Base-by-base conservation (phyloP, 2,888 invertebrate genomes). In the Acrocyrtus sp. region DNA sequence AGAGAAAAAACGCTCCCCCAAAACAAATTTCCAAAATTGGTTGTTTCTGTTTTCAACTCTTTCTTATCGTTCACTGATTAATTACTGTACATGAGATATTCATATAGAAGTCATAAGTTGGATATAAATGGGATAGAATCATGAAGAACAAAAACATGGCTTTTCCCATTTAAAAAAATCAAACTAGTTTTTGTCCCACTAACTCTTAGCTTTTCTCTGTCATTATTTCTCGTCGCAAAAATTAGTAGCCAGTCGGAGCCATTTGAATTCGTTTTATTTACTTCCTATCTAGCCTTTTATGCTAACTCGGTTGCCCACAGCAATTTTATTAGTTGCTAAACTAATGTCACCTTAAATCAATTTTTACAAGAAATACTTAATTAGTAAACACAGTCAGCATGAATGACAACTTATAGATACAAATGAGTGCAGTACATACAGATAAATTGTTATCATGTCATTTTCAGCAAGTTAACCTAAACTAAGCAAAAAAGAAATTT, bases 321-420 rank as follows among this genome's bases (percentile, higher is more conserved):
- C n/a, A n/a, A n/a, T n/a, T n/a, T n/a, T n/a, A n/a, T n/a, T n/a
- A n/a, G n/a, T n/a, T n/a, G n/a, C n/a, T n/a, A n/a, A n/a, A n/a
- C n/a, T n/a, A n/a, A n/a, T n/a, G n/a, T n/a, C n/a, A n/a, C n/a
- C n/a, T 22, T 22, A 34, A 34, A 5, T 21, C 8, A 50, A 50
- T 50, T 50, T 50, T 19, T 48, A 15, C 27, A 51, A 26, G 27
- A 24, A 10, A 22, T n/a, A 41, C 43, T 58, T 34, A 50, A 50
- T 27, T 62, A 54, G 27, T 63, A 63, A 63, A 53, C 54, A 63
- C 63, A 63, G 63, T 63, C 63, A 63, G 63, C 19, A 53, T 53
- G 63, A 63, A 63, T 51, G 53, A 63, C 63, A 63, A 63, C 53
- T 63, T 29, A 34, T 34, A 34, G 34, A 45, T 21, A 56, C 22